Evolutionary conservation across 2,797 vertebrate genomes (phyloP).

Genomic region (Botia kubotai): DNA sequence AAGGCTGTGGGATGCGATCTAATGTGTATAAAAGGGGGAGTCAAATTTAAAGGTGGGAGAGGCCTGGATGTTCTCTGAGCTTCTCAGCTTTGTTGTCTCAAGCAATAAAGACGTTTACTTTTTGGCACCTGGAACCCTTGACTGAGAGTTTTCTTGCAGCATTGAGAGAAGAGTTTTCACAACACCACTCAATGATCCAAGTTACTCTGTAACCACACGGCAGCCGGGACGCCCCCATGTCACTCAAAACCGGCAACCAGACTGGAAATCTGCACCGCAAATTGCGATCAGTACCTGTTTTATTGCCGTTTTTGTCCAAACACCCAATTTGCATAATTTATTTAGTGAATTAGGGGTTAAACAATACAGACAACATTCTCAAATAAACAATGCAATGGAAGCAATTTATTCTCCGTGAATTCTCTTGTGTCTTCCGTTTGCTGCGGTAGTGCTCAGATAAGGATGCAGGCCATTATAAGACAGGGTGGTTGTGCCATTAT

Average conservation of each 20-base stretch:
- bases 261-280: neutral
- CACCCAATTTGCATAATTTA: slow-evolving; percentile 16
- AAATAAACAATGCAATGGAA: neutral
- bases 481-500: slow-evolving; percentile 8
- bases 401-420: neutral
- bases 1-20: too few species aligned
- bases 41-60: too few species aligned
- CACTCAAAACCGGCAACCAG: neutral
- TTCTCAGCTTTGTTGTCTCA: too few species aligned
- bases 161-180: too few species aligned
- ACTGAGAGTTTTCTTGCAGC: too few species aligned
- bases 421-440: neutral
- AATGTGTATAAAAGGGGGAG: too few species aligned
- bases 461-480: slow-evolving; percentile 6
- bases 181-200: slow-evolving; percentile 10
- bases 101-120: too few species aligned
- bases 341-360: slow-evolving; percentile 26
- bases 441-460: neutral
- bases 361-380: neutral
- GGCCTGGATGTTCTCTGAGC: too few species aligned
- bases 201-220: neutral
- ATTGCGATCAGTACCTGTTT: slow-evolving; percentile 9
- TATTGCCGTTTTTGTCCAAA: slow-evolving; percentile 14
- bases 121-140: too few species aligned
- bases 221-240: neutral